These are phyloP conservation scores for Drosophila cognata DNA, from an alignment of 2,888 invertebrate species.

Conservation along the genomic window DNA sequence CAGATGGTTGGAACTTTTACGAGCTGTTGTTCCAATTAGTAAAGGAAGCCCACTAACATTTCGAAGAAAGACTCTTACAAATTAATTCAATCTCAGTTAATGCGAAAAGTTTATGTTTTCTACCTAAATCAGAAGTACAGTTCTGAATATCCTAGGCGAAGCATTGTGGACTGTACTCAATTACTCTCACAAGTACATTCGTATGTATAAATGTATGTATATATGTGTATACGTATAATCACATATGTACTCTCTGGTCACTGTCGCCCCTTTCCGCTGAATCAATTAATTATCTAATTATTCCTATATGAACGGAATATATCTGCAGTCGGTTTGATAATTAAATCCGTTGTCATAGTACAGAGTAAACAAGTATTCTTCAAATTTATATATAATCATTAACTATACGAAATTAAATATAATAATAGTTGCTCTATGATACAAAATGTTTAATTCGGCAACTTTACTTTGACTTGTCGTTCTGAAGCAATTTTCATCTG, in stretches of 20 bases:
- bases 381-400: not conserved
- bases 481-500: conserved; percentile 6
- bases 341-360: not conserved
- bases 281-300: conserved; percentile 1
- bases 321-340: not conserved
- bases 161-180: not conserved
- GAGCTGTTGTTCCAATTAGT: conserved; percentile 59
- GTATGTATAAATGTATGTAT: not conserved
- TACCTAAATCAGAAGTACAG: not conserved
- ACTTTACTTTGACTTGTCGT: not conserved
- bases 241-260: not conserved
- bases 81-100: conserved; percentile 56
- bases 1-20: conserved; percentile 37
- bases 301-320: not conserved
- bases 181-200: not conserved
- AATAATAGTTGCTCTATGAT: not conserved
- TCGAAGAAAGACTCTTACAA: conserved; percentile 27
- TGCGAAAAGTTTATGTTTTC: conserved; percentile 54
- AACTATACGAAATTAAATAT: not conserved
- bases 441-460: not conserved
- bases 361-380: not conserved
- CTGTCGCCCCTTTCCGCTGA: not conserved
- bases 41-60: conserved; percentile 30
- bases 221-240: not conserved
- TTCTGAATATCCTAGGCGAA: not conserved